Evolutionary conservation across 1,140 invertebrate genomes (phyloP).

Genomic region (Ceratoteleas bidentatus): DNA sequence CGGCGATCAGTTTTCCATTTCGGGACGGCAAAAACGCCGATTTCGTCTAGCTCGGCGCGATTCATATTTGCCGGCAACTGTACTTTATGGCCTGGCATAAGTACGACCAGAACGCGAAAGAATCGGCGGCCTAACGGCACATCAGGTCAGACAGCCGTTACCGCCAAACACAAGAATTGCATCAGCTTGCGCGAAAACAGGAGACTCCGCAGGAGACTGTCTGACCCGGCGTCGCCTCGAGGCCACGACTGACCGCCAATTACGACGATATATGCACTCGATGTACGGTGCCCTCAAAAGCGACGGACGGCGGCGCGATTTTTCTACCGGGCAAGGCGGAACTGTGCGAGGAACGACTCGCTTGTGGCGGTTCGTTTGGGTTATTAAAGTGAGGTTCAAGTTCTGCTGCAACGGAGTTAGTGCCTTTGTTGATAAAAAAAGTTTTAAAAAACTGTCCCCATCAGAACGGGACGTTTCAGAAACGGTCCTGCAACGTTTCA

Average conservation of each 20-base stretch:
- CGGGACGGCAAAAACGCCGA: constrained; percentile 31
- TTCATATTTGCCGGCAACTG: constrained; percentile 65
- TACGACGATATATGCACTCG: constrained; percentile 47
- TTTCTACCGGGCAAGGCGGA: too few relatives aligned
- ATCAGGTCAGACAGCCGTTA: constrained; percentile 65
- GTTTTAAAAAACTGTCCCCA: too few relatives aligned
- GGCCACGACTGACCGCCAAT: constrained; percentile 49
- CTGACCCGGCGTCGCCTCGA: constrained; percentile 58
- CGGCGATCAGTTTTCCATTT: too few relatives aligned
- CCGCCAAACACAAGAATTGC: constrained; percentile 60
- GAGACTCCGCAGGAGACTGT: constrained; percentile 58
- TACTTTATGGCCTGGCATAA: constrained; percentile 56
- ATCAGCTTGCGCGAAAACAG: constrained; percentile 60
- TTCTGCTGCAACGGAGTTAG: too few relatives aligned
- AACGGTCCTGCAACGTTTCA: too few relatives aligned
- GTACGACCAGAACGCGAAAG: constrained; percentile 52
- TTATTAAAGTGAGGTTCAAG: too few relatives aligned
- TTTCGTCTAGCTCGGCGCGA: constrained; percentile 48
- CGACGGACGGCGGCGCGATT: constrained; percentile 1
- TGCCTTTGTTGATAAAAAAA: too few relatives aligned
- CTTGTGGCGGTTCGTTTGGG: too few relatives aligned
- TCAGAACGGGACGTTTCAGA: too few relatives aligned
- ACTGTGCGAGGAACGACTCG: too few relatives aligned
- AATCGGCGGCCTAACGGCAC: constrained; percentile 61
- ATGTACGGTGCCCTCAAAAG: constrained; percentile 36